A percentile compares a stretch with the other conserved stretches of the same genome.
These are phyloP conservation scores for Linyphia triangularis DNA, from an alignment of 2,888 invertebrate genomes.

Conservation along the genomic window DNA sequence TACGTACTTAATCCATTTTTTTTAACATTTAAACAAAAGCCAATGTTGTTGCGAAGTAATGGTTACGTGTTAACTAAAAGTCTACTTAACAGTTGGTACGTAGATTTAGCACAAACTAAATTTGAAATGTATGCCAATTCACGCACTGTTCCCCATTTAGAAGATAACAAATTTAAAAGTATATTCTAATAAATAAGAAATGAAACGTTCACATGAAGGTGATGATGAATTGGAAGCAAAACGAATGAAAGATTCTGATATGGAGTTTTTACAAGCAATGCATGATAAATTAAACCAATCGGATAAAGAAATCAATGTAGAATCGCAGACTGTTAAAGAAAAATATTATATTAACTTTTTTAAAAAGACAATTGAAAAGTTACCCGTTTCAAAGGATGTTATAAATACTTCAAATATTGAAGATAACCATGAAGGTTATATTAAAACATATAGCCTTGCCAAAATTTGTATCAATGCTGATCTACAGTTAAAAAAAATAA, in stretches of 20 bases:
- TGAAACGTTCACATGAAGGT: constrained; percentile 32
- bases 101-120: neutral
- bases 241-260: neutral
- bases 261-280: constrained; percentile 1
- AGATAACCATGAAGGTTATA: neutral
- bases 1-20: constrained; percentile 22
- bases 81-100: neutral
- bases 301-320: neutral
- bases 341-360: constrained; percentile 18
- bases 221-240: neutral
- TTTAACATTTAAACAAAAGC: neutral
- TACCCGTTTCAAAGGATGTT: neutral
- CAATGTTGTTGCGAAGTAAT: neutral
- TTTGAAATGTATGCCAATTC: neutral
- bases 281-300: neutral
- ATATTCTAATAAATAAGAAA: constrained; percentile 1
- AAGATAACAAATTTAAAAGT: neutral
- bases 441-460: constrained; percentile 2
- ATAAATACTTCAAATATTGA: neutral
- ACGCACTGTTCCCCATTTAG: neutral
- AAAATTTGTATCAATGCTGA: constrained; percentile 7
- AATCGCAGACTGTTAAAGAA: neutral
- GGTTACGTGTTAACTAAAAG: neutral
- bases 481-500: constrained; percentile 16
- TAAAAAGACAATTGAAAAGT: constrained; percentile 18